phyloP scores from a whole-genome alignment of 2,888 invertebrate genomes.

The Luffia ferchaultella region DNA sequence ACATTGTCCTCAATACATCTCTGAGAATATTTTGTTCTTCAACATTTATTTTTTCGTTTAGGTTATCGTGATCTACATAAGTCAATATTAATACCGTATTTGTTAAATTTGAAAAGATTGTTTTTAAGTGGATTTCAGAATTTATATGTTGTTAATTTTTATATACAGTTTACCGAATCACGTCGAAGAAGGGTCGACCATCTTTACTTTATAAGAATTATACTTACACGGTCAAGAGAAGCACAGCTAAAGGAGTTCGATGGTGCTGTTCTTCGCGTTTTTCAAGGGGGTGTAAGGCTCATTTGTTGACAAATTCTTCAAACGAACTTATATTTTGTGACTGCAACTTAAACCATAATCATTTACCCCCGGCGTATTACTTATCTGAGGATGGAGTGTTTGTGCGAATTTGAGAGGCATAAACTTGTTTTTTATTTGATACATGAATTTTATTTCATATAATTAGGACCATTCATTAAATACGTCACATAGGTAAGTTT shows the following conservation, averaged over 20 bases:
- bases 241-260: background rate
- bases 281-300: slow-evolving; percentile 2
- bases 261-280: slow-evolving; percentile 5
- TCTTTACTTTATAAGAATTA: background rate
- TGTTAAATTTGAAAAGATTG: background rate
- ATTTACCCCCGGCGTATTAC: background rate
- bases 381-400: background rate
- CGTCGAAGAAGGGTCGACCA: background rate
- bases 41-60: background rate
- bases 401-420: too few species aligned
- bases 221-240: background rate
- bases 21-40: background rate
- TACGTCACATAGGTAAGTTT: too few species aligned
- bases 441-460: too few species aligned
- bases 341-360: background rate
- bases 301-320: background rate
- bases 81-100: background rate
- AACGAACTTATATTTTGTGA: background rate
- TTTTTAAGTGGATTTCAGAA: background rate
- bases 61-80: background rate
- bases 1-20: too few species aligned
- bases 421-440: too few species aligned
- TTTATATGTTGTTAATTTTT: background rate
- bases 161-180: slow-evolving; percentile 18
- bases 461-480: too few species aligned